Conservation (phyloP, 1,140 invertebrate genomes). For the Nasonia giraulti region DNA sequence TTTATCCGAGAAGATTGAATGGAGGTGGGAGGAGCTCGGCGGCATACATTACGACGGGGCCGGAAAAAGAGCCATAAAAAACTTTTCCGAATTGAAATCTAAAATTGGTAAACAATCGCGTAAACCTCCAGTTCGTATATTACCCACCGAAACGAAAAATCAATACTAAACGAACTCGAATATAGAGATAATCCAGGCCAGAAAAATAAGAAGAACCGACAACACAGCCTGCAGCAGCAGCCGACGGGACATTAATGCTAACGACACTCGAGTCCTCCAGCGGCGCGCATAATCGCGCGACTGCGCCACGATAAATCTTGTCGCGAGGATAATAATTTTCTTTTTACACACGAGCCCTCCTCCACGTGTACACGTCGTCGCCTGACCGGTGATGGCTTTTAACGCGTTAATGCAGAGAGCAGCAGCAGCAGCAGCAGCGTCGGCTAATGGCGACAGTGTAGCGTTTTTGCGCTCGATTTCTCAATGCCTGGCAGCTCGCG, state of each 20-base stretch:
- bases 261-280: neutral
- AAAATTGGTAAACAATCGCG: no score
- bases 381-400: constrained; percentile 26
- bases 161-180: neutral
- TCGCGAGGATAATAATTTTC: constrained; percentile 13
- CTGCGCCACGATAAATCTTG: constrained; percentile 20
- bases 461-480: constrained; percentile 5
- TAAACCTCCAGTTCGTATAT: no score
- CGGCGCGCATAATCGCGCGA: neutral
- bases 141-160: neutral
- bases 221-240: neutral
- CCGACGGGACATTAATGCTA: constrained; percentile 21
- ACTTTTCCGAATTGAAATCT: neutral
- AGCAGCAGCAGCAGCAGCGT: no score
- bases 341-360: neutral
- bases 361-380: neutral
- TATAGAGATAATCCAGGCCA: neutral
- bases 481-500: neutral
- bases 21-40: neutral
- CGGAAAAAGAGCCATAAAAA: neutral
- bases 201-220: neutral
- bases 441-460: neutral
- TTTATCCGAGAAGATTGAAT: neutral
- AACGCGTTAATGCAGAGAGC: constrained; percentile 23
- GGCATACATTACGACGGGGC: neutral